Evolutionary conservation across 2,797 vertebrate genomes (phyloP).

Genomic region (Selene dorsalis): DNA sequence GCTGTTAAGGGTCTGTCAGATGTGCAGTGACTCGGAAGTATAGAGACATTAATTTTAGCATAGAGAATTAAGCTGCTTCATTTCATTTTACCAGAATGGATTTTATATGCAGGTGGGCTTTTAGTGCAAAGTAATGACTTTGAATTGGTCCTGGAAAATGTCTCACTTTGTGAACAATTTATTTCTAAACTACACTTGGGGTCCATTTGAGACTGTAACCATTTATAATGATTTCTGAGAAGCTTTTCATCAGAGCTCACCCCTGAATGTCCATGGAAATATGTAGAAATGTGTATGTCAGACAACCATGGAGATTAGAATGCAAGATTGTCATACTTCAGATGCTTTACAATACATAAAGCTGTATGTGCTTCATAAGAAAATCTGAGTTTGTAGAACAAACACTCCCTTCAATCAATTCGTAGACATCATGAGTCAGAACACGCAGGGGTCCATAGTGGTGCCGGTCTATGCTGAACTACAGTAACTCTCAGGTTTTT

Average conservation of each 20-base stretch:
- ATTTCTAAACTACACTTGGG: neutral
- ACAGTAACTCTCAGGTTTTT: neutral
- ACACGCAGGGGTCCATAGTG: neutral
- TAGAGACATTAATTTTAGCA: neutral
- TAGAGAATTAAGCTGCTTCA: neutral
- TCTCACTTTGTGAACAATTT: neutral
- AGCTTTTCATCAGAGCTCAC: neutral
- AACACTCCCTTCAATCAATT: neutral
- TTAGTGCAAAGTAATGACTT: conserved; percentile 6
- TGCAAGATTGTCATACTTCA: neutral
- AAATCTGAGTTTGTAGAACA: neutral
- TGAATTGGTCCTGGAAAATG: conserved; percentile 13
- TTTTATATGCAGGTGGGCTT: neutral
- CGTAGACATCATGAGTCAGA: neutral
- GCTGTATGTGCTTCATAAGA: neutral
- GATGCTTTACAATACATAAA: neutral
- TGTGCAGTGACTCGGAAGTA: neutral
- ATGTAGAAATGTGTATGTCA: neutral
- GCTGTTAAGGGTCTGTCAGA: conserved; percentile 19
- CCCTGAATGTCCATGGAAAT: neutral
- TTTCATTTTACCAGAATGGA: conserved; percentile 5
- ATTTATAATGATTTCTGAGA: neutral
- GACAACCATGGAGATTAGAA: neutral
- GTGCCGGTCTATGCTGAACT: conserved; percentile 15
- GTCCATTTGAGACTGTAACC: neutral